Evolutionary conservation across 30 jellyfish, hydroid and myxozoan genomes (phyloP), one percentile per base, ranked within the genome.

Genomic region (Clytia hemisphaerica): DNA sequence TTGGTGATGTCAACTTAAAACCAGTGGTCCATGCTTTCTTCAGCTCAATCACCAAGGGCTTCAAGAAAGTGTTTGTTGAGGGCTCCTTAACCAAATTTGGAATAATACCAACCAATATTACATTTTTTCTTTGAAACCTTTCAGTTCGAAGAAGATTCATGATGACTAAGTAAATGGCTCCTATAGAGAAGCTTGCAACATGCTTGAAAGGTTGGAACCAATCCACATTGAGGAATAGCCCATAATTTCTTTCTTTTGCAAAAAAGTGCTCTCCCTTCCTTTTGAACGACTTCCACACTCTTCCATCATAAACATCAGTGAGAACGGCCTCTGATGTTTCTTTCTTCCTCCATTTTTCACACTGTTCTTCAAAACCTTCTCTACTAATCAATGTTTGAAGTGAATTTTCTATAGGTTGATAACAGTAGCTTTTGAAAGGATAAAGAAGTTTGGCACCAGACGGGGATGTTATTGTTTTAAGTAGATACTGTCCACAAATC

Each of bases 1-100:
- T 55, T 35, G 66, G 35, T 0, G 62, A 69, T 16, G 33, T 21
- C 21, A 69, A 22, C 4, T n/a, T 1, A 33, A 69, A 69, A 37
- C 77, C 81, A 27, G 46, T 38, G 49, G 29, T 49, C 78, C 76
- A 69, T 35, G 75, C 81, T 29, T 12, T 21, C 16, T 69, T 69
- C 75, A 69, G 65, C 61, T 69, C 81, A 2, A 0, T 35, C 12
- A 69, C 75, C 30, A 69, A 33, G 7, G 82, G 76, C 34, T 50
- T 50, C 76, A 26, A 18, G 32, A 69, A 69, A 18, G n/a, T 69
- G 59, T 69, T 69, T 29, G 77, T 69, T 21, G 78, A 36, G 22
- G 82, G 82, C 38, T 69, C 82, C 19, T 69, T 61, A 36, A 45
- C 31, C 82, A 69, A 45, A 59, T 69, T 26, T 6, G 82, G 77